phyloP scores from a whole-genome alignment of 2,888 invertebrate genomes.

The Papilio protenor region DNA sequence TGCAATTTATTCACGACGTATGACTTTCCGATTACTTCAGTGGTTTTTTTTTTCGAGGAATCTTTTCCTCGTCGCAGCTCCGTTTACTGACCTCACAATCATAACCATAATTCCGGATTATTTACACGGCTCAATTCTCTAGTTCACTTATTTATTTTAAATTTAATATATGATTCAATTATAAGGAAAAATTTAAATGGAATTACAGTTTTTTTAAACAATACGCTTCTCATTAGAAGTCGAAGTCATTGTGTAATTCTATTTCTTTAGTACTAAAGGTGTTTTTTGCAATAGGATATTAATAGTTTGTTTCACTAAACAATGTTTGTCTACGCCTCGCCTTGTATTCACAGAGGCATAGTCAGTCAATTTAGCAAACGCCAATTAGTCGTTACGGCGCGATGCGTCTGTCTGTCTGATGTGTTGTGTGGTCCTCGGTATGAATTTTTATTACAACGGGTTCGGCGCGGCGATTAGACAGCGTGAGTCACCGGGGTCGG shows the following conservation, averaged over 20 bases:
- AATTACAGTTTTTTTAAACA: background rate
- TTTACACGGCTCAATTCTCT: background rate
- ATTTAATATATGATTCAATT: background rate
- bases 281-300: background rate
- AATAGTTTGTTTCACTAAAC: background rate
- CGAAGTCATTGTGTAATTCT: background rate
- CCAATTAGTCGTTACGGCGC: slow-evolving; percentile 51
- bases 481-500: slow-evolving; percentile 73
- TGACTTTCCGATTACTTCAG: slow-evolving; percentile 35
- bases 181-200: background rate
- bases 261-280: background rate
- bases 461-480: slow-evolving; percentile 59
- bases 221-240: background rate
- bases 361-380: slow-evolving; percentile 41
- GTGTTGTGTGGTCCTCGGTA: slow-evolving; percentile 47
- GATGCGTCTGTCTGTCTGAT: slow-evolving; percentile 53
- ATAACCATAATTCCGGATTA: slow-evolving; percentile 5
- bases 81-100: slow-evolving; percentile 19
- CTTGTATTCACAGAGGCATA: slow-evolving; percentile 9
- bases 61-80: slow-evolving; percentile 27
- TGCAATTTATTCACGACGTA: slow-evolving; percentile 39
- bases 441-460: slow-evolving; percentile 56
- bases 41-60: slow-evolving; percentile 26
- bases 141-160: background rate
- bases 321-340: slow-evolving; percentile 10